Evolutionary conservation across 2,113 vertebrate species (phyloP).

Genomic region (Neotoma lepida): DNA sequence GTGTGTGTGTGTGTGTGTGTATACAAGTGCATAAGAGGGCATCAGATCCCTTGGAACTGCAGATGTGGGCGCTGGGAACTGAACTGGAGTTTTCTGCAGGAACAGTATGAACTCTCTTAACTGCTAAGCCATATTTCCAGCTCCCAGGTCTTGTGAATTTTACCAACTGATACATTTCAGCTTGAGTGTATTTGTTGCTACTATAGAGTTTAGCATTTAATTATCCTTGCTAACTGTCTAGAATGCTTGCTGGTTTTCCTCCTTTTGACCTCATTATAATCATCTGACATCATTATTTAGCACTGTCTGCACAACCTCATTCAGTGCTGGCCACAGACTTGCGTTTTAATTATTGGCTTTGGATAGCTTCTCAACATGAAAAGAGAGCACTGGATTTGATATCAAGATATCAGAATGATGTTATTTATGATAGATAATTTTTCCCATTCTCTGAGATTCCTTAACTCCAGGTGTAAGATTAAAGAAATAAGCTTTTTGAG

Average conservation of each 20-base stretch:
- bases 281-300: slow-evolving; percentile 7
- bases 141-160: background rate
- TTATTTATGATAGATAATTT: background rate
- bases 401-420: background rate
- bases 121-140: background rate
- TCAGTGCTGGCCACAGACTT: background rate
- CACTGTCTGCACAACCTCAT: background rate
- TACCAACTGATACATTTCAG: background rate
- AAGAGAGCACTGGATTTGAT: background rate
- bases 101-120: background rate
- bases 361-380: background rate
- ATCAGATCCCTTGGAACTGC: background rate
- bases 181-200: slow-evolving; percentile 25
- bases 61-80: background rate
- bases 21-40: background rate
- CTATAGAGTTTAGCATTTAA: background rate
- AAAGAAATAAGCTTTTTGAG: background rate
- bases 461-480: background rate
- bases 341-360: slow-evolving; percentile 7
- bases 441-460: background rate
- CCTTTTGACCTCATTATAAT: background rate
- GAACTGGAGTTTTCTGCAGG: background rate
- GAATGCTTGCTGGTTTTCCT: background rate
- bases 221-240: slow-evolving; percentile 1
- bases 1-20: background rate